Base-by-base conservation (phyloP, 1,140 invertebrate species). In the Atta texana region DNA sequence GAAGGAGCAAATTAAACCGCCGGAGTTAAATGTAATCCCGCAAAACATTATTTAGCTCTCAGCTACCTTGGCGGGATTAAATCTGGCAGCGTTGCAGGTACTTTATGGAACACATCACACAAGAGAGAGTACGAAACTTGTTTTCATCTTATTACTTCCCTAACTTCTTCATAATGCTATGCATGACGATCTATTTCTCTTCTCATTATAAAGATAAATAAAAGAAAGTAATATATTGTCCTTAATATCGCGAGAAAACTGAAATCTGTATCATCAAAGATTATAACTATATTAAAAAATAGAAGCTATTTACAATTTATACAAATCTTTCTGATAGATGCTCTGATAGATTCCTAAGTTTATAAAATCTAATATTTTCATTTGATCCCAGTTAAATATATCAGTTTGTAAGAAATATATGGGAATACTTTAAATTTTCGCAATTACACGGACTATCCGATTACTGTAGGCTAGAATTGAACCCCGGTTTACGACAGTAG, bases 31-130 rank as follows among this genome's bases (percentile, higher is more conserved):
- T 55, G 77, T 81, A 81, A 69, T 71, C 66, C 77, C 77, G 44
- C 64, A 81, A 81, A 81, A 81, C 77, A 81, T 81, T 71, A 69
- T 71, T 81, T 71, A 81, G 77, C 64, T 81, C 77, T 80, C 77
- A 80, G 63, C 63, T 80, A 53, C 77, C 51, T 71, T 81, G 31
- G 64, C 3, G 24, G 77, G 31, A 71, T 81, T 81, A 81, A 81
- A 69, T 81, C 64, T 81, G 49, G n/a, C 31, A 81, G 64, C 31
- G 31, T 34, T 53, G 64, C 31, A 57, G 51, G 49, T 68, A 53
- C 63, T 80, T 80, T 34, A 68, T 69, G 51, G 18, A 53, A 28
- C 51, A n/a, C 51, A 55, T 69, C 63, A 39, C 49, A 34, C 63
- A 81, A 77, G 81, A 59, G 28, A 77, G 81, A 59, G 28, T 59